Base-by-base conservation (phyloP, 2,797 vertebrate genomes). In the Champsocephalus gunnari region DNA sequence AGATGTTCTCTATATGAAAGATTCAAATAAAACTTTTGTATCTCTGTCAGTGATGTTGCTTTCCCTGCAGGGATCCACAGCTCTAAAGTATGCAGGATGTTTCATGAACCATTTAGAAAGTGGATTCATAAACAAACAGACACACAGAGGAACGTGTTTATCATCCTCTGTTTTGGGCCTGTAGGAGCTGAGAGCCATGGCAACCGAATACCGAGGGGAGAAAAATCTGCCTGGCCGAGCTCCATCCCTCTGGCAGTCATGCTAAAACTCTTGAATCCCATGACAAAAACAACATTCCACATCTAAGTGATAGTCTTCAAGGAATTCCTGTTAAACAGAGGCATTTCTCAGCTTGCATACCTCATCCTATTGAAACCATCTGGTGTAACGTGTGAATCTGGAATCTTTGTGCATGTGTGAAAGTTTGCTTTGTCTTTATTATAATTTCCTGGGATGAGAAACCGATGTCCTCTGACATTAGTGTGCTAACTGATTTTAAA, bases 251-350 rank as follows among this genome's bases (percentile, higher is more conserved):
- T 87, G 84, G 89, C 84, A 83, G 87, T 79, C 85, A 77, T 83
- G 87, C 89, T 87, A 89, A 91, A 92, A 91, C 86, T 89, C 82
- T 79, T 79, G 84, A 92, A 88, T 93, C 87, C 88, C 89, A 87
- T 88, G 90, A 90, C 86, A 91, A 92, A 91, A 94, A 92, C 90
- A 93, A 91, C 90, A 92, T 92, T 87, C 89, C 92, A 85, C 90
- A 87, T 90, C 84, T 88, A 84, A 90, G 87, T 85, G 88, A 93
- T 85, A 83, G 90, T 90, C 89, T 93, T 90, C 77, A 86, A 89
- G 91, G 84, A 92, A 93, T 94, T 92, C 80, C 77, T 89, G 87
- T 84, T 87, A 84, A 93, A 93, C 66, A 61, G 84, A 92, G 86
- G 82, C 87, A 86, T 92, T 92, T 92, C 86, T 89, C 83, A 41